Evolutionary conservation across 2,888 invertebrate genomes (phyloP).

Genomic region (Apocheima hispidaria): DNA sequence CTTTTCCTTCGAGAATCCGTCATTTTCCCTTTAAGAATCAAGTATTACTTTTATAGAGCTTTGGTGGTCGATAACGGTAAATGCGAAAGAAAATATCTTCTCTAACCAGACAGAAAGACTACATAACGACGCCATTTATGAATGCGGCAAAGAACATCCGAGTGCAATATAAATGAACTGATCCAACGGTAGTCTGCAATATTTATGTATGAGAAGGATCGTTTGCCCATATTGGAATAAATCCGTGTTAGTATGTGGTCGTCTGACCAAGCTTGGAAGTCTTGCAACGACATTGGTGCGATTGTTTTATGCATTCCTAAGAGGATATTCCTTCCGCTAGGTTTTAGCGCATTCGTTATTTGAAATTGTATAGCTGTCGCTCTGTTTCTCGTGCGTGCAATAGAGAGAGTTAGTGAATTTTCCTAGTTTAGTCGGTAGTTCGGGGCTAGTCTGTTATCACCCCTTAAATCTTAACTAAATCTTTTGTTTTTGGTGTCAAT

Average conservation of each 20-base stretch:
- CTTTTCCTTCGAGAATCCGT: conserved; percentile 5
- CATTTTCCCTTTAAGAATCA: conserved; percentile 13
- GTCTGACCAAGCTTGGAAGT: conserved; percentile 62
- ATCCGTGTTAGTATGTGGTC: conserved; percentile 53
- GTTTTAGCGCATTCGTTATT: too few relatives aligned
- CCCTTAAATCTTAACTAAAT: too few relatives aligned
- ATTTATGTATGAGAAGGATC: conserved; percentile 68
- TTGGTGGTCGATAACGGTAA: conserved; percentile 17
- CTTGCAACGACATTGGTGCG: conserved; percentile 51
- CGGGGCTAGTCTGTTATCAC: too few relatives aligned
- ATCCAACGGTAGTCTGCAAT: conserved; percentile 64
- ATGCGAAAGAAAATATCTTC: conserved; percentile 11
- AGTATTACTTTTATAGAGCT: conserved; percentile 13
- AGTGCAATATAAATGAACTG: conserved; percentile 71
- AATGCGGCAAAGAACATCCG: conserved; percentile 60
- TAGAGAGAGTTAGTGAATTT: too few relatives aligned
- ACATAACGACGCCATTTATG: conserved; percentile 53
- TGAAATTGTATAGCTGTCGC: too few relatives aligned
- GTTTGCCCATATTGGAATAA: conserved; percentile 67
- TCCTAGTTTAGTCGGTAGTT: too few relatives aligned
- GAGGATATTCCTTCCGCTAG: too few relatives aligned
- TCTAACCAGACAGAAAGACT: conserved; percentile 6
- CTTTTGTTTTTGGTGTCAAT: too few relatives aligned
- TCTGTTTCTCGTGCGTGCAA: too few relatives aligned
- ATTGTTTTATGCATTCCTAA: background rate